Evolutionary conservation across 2,888 invertebrate genomes (phyloP).

Genomic region (Trachelus stipa): DNA sequence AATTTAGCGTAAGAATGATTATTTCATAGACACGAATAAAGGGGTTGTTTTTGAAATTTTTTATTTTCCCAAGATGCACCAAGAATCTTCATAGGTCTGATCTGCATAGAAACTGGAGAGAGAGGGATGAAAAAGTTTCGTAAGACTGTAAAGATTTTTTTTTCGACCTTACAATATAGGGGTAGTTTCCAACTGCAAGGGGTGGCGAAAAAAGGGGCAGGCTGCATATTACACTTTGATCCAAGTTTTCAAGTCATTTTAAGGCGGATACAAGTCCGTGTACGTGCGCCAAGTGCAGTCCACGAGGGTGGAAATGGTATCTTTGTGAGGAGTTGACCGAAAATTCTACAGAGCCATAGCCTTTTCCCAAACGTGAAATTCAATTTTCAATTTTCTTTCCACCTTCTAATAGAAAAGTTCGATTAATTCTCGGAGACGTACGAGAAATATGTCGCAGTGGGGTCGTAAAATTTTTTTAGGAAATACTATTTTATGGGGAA

Average conservation of each 20-base stretch:
- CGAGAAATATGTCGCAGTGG: too few species aligned
- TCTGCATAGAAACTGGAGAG: neutral
- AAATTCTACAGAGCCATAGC: neutral
- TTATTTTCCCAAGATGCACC: too few species aligned
- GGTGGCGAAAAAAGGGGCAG: neutral
- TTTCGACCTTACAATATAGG: neutral
- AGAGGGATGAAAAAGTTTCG: neutral
- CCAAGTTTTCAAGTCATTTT: neutral
- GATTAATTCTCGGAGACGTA: too few species aligned
- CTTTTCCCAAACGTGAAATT: too few species aligned
- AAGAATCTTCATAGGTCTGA: neutral
- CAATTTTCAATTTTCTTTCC: too few species aligned
- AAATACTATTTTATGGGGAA: too few species aligned
- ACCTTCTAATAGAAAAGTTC: too few species aligned
- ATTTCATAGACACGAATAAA: neutral
- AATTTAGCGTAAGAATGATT: neutral
- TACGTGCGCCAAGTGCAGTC: neutral
- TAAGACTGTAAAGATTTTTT: neutral
- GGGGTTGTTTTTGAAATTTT: neutral
- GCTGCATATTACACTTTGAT: neutral
- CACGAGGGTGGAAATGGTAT: neutral
- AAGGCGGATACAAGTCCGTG: neutral
- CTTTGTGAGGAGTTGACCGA: neutral
- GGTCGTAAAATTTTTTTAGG: too few species aligned
- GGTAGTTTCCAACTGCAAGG: neutral